Evolutionary conservation across 2,113 vertebrate species (phyloP).

Genomic region (Smithornis capensis): DNA sequence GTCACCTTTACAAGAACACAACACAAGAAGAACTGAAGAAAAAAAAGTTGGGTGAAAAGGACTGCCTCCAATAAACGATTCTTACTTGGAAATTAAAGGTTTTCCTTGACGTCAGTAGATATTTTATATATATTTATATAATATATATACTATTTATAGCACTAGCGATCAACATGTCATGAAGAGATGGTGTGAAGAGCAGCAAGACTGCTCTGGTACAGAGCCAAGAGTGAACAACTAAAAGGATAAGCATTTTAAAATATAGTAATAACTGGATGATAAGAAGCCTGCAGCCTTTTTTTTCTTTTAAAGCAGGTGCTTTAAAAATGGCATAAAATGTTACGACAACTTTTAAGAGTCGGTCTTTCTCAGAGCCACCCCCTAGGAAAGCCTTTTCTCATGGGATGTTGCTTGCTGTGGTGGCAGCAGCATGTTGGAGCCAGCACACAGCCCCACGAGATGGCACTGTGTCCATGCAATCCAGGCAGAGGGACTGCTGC

Average conservation of each 20-base stretch:
- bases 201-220: not conserved
- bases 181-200: not conserved
- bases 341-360: not conserved
- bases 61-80: not conserved
- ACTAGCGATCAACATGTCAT: constrained; percentile 14
- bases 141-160: constrained; percentile 56
- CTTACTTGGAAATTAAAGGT: not conserved
- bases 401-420: fast-evolving
- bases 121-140: constrained; percentile 30
- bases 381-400: fast-evolving
- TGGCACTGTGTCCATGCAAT: constrained; percentile 59
- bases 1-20: constrained; percentile 37
- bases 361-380: not conserved
- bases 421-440: fast-evolving
- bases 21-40: constrained; percentile 23
- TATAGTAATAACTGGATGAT: not conserved
- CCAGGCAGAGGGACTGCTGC: not conserved
- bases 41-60: not conserved
- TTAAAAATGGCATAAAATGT: not conserved
- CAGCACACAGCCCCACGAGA: constrained; percentile 38
- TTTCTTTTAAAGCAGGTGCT: not conserved
- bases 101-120: constrained; percentile 19
- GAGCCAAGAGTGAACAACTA: not conserved
- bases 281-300: not conserved
- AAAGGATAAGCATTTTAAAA: not conserved